Conservation (phyloP, 2,797 vertebrate species). For the Amphiprion clarkii region DNA sequence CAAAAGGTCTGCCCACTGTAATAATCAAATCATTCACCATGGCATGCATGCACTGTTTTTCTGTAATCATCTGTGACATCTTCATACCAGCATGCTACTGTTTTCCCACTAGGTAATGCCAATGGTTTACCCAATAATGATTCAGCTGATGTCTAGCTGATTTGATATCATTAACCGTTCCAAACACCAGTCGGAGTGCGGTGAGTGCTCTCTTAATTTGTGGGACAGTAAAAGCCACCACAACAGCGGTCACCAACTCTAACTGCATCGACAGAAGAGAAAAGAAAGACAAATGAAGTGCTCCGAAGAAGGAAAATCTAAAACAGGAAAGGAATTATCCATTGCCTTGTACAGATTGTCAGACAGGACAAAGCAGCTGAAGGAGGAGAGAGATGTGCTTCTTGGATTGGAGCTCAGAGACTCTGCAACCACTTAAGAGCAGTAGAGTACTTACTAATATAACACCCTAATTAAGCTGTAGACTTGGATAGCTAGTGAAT, state of each 20-base stretch:
- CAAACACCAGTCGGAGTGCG: neutral
- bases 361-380: neutral
- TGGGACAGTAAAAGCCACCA: neutral
- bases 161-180: neutral
- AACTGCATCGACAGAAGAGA: neutral
- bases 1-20: constrained; percentile 35
- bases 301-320: neutral
- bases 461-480: constrained; percentile 22
- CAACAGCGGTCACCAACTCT: neutral
- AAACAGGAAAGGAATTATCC: neutral
- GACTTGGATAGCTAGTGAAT: constrained; percentile 1
- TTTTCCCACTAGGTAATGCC: neutral
- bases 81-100: neutral
- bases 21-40: constrained; percentile 38
- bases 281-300: neutral
- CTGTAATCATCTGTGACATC: constrained; percentile 3
- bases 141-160: neutral
- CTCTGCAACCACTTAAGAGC: neutral
- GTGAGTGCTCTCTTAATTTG: constrained; percentile 8
- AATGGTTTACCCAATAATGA: neutral
- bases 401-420: neutral
- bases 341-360: neutral
- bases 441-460: neutral
- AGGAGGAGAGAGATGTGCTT: constrained; percentile 1
- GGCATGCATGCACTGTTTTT: constrained; percentile 12